A percentile compares a stretch with the other conserved stretches of the same genome.
Conservation (phyloP, 2,797 vertebrate species). For the Enteromius treurensis region DNA sequence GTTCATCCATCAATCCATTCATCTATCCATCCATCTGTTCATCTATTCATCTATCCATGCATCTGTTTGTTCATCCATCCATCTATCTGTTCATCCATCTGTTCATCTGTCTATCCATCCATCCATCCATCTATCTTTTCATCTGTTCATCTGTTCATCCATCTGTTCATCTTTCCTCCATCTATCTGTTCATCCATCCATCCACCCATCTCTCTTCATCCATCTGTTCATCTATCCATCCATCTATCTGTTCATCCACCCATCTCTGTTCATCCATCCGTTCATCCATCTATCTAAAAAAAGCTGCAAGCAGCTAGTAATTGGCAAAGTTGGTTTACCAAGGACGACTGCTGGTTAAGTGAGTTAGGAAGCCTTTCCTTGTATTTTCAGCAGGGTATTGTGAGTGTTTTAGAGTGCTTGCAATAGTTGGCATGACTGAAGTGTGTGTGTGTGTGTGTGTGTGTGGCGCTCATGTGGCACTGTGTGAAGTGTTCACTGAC, state of each 20-base stretch:
- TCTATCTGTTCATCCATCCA: no score
- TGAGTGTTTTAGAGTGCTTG: slow-evolving; percentile 9
- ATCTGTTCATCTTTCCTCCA: no score
- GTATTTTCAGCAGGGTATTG: slow-evolving; percentile 5
- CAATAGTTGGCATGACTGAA: slow-evolving; percentile 4
- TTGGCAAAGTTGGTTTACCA: neutral
- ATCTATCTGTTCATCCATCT: no score
- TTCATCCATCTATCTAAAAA: neutral
- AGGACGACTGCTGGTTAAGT: neutral
- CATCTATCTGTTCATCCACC: no score
- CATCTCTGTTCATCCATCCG: no score
- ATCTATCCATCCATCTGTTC: neutral
- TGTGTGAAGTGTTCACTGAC: slow-evolving; percentile 72
- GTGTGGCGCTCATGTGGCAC: slow-evolving; percentile 65
- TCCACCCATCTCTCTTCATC: no score
- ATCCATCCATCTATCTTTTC: no score
- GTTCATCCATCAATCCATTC: neutral
- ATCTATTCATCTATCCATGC: no score
- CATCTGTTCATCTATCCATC: no score
- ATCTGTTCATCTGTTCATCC: no score
- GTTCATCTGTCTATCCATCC: no score
- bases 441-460: slow-evolving; percentile 42
- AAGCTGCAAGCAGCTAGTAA: neutral
- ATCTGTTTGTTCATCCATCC: no score
- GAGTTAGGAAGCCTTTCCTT: neutral